Conservation (phyloP, 2,113 vertebrate species). For the Dromaius novaehollandiae region DNA sequence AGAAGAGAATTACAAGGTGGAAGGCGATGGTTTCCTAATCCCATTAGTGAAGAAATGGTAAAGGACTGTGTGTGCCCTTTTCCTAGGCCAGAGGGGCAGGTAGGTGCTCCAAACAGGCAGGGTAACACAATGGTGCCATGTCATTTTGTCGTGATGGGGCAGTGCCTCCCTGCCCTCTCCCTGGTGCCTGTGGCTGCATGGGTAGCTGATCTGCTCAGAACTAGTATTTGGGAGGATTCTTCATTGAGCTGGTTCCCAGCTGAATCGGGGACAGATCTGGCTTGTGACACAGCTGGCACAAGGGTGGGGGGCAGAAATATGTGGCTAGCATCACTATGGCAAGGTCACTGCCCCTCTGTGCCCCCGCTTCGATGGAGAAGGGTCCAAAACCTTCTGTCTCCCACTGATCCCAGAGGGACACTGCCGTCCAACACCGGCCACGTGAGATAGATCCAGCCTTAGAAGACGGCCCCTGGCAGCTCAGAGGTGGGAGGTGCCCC, state of each 20-base stretch:
- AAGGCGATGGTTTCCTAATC: background rate
- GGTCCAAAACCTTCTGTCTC: too few relatives aligned
- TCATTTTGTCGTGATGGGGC: fast-evolving
- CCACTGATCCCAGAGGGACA: too few relatives aligned
- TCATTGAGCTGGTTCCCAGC: background rate
- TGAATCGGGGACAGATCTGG: background rate
- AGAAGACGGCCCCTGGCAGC: too few relatives aligned
- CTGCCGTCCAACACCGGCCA: too few relatives aligned
- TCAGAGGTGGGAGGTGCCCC: too few relatives aligned
- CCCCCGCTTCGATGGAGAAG: background rate
- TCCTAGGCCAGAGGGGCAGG: background rate
- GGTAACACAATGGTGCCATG: background rate
- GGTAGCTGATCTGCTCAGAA: background rate
- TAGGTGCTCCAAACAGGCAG: background rate
- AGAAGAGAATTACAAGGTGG: too few relatives aligned
- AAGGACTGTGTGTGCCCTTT: fast-evolving
- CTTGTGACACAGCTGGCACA: background rate
- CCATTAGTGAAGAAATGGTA: background rate
- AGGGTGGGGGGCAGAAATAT: background rate
- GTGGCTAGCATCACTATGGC: fast-evolving
- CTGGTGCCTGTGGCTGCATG: background rate
- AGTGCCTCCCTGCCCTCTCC: background rate
- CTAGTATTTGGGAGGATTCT: too few relatives aligned
- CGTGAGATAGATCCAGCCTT: too few relatives aligned
- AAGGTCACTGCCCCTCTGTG: background rate